Conservation (phyloP, 1,140 invertebrate genomes). For the Hydropsyche tenuis region DNA sequence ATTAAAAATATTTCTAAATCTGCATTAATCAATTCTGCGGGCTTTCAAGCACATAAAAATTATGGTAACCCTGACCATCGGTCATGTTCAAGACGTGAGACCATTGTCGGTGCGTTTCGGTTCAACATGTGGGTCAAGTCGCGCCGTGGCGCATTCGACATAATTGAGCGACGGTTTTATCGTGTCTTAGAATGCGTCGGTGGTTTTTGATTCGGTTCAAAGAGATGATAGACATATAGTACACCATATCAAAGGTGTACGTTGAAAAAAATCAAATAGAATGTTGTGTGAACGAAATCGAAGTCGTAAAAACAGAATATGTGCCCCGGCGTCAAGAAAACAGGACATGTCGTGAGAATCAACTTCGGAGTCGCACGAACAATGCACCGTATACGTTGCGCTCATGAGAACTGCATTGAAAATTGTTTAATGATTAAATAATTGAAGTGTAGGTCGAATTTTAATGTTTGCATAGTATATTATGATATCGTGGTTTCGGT, state of each 20-base stretch:
- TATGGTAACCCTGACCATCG: background rate
- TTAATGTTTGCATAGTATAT: too few species aligned
- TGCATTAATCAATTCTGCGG: too few species aligned
- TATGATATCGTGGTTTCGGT: too few species aligned
- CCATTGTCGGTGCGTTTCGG: conserved; percentile 18
- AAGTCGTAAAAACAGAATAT: conserved; percentile 4
- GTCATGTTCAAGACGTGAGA: background rate
- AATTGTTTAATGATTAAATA: background rate
- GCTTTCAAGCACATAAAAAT: background rate
- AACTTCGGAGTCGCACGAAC: background rate
- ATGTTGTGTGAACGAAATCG: conserved; percentile 11
- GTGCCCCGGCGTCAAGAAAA: conserved; percentile 3
- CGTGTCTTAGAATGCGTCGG: background rate
- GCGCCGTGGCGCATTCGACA: background rate
- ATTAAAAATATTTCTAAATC: too few species aligned
- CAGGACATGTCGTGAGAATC: conserved; percentile 21
- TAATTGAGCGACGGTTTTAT: background rate
- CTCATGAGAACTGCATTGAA: conserved; percentile 18
- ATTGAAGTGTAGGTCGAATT: too few species aligned
- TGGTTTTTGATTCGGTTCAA: background rate
- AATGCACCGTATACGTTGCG: background rate
- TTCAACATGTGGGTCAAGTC: conserved; percentile 16
- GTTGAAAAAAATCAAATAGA: background rate
- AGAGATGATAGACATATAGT: too few species aligned
- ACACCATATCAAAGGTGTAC: background rate